Evolutionary conservation across 2,797 vertebrate genomes (phyloP), one percentile per base, ranked within the genome.

Genomic region (Tenualosa thibaudeaui): DNA sequence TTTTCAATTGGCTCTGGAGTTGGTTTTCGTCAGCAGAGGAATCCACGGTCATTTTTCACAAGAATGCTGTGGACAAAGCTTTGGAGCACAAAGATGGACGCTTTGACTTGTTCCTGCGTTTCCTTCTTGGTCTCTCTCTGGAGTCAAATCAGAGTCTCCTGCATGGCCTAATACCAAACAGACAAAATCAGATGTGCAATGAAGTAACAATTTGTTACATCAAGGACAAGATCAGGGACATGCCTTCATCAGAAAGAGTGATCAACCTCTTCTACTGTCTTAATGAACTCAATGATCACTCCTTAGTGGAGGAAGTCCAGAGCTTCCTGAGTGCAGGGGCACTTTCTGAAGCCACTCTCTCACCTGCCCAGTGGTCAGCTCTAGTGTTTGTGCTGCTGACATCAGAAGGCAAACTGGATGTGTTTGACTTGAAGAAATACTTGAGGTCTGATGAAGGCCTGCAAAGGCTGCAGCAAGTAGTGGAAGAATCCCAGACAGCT

Each of bases 211-310:
- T 86, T n/a, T 75, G 84, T 83, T 88, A 86, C 86, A 89, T 92
- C 83, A 86, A 83, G 89, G 87, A 75, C 82, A 86, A 88, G 54
- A 84, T 86, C 65, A 88, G 87, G 82, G 87, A 90, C 83, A 87
- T 51, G 0, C 82, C 86, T 6, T 83, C 86, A 8, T 81, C 86
- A 0, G 90, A 89, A 81, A 90, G 89, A 37, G 89, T 88, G 60
- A 89, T 90, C 81, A 91, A 90, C 83, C 81, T 90, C 15, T 91
- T 90, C 81, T 62, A 90, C 68, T 91, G 87, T 82, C 82, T 91
- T 31, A 91, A 85, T 86, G 89, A 91, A 82, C 65, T 90, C 24
- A 90, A 90, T 22, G 90, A 91, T 22, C 84, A 89, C 40, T 90
- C 90, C 58, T 54, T 89, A 82, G 78, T 90, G 10, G 88, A 85